phyloP scores from a whole-genome alignment of 1,140 invertebrate genomes.

The Helicorthomorpha holstii region DNA sequence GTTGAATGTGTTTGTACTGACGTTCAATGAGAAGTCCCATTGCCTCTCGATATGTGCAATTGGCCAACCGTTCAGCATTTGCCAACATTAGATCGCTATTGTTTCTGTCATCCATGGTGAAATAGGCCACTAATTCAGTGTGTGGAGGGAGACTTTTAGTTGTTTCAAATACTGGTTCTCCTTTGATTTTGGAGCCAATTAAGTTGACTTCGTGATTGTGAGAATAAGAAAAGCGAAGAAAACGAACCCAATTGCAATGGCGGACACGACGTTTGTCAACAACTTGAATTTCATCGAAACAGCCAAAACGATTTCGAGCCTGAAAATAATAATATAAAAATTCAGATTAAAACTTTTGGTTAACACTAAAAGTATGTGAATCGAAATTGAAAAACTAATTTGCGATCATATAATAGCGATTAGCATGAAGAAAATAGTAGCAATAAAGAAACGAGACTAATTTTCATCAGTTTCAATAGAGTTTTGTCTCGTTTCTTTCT shows the following conservation, averaged over 20 bases:
- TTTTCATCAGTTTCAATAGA: too few relatives aligned
- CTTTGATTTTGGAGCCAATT: conserved; percentile 67
- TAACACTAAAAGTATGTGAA: too few relatives aligned
- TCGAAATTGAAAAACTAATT: too few relatives aligned
- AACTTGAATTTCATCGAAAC: conserved; percentile 67
- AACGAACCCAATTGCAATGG: conserved; percentile 88
- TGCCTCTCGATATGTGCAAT: neutral
- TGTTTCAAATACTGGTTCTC: conserved; percentile 73
- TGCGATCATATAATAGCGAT: too few relatives aligned
- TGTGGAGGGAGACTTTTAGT: conserved; percentile 64
- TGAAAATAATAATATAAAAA: conserved; percentile 31
- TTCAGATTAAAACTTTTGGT: too few relatives aligned
- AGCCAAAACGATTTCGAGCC: conserved; percentile 71
- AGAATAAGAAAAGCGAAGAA: conserved; percentile 54
- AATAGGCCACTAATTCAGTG: conserved; percentile 72
- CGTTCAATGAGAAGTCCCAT: conserved; percentile 1
- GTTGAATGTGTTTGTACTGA: neutral
- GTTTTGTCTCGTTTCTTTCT: too few relatives aligned
- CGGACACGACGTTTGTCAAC: conserved; percentile 54
- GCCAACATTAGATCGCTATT: neutral
- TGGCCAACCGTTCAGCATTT: neutral
- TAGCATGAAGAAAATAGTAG: too few relatives aligned
- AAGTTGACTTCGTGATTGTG: conserved; percentile 71
- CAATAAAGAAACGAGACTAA: too few relatives aligned
- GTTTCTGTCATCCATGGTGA: conserved; percentile 18